phyloP scores from a whole-genome alignment of 2,797 vertebrate species.

The Hippopotamyrus pictus region DNA sequence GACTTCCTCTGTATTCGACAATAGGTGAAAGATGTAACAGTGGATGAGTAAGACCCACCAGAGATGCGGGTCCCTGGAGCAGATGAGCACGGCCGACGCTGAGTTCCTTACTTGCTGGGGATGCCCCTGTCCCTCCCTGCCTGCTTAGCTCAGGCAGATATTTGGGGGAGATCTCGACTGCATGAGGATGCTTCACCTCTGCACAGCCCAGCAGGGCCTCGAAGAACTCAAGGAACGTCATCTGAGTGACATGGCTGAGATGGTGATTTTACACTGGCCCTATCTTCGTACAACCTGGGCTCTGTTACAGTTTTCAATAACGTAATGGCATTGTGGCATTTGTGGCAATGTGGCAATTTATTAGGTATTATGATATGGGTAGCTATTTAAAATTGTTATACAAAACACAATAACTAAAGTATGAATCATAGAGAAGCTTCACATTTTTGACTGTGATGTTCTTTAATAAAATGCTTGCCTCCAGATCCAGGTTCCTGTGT shows the following conservation, averaged over 20 bases:
- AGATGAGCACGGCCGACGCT: neutral
- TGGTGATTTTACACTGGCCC: neutral
- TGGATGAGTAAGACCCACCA: slow-evolving; percentile 29
- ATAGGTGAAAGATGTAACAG: neutral
- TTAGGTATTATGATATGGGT: neutral
- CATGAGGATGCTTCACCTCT: slow-evolving; percentile 45
- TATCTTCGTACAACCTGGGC: neutral
- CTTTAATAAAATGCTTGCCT: slow-evolving; percentile 60
- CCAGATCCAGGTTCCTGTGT: slow-evolving; percentile 62
- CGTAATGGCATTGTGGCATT: neutral
- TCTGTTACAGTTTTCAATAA: neutral
- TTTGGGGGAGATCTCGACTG: neutral
- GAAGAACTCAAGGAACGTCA: slow-evolving; percentile 88
- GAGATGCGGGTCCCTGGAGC: slow-evolving; percentile 11
- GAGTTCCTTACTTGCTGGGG: neutral
- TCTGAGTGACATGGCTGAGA: slow-evolving; percentile 48
- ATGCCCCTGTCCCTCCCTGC: neutral
- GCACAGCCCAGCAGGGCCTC: slow-evolving; percentile 80
- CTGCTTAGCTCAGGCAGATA: neutral
- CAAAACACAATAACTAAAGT: neutral
- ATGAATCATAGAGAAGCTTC: neutral
- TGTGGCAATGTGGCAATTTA: neutral
- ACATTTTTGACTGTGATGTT: neutral
- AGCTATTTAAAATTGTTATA: neutral
- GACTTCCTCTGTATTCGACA: neutral